phyloP scores from a whole-genome alignment of 2,113 vertebrate species.

The Coreoperca whiteheadi region DNA sequence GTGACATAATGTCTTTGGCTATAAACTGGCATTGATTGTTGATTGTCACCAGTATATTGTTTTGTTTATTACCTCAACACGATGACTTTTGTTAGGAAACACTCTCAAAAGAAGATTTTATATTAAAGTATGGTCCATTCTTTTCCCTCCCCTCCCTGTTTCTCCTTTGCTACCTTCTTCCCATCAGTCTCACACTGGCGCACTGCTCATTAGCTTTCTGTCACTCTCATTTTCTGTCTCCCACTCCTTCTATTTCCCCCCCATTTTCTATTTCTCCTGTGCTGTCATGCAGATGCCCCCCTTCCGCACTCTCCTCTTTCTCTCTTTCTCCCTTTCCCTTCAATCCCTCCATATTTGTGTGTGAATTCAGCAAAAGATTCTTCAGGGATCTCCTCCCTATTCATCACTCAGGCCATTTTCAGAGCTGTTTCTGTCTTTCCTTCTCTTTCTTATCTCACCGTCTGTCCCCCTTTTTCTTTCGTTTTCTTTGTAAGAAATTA shows the following conservation, averaged over 20 bases:
- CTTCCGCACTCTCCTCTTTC: background rate
- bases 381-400: constrained; percentile 33
- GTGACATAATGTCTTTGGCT: constrained; percentile 1
- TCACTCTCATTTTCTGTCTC: constrained; percentile 71
- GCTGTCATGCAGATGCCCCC: constrained; percentile 30
- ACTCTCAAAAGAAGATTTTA: constrained; percentile 58
- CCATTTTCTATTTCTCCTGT: constrained; percentile 23
- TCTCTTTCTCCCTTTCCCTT: background rate
- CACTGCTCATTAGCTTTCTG: constrained; percentile 82
- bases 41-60: background rate
- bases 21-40: background rate
- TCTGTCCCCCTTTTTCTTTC: constrained; percentile 21
- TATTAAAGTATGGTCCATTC: constrained; percentile 48
- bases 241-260: constrained; percentile 20
- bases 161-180: constrained; percentile 55
- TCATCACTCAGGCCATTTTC: constrained; percentile 24
- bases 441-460: constrained; percentile 11
- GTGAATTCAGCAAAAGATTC: constrained; percentile 32
- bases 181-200: constrained; percentile 62
- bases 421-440: background rate
- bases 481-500: constrained; percentile 46
- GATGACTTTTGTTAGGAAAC: constrained; percentile 56
- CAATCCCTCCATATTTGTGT: constrained; percentile 30
- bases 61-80: background rate
- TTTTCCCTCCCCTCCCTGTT: constrained; percentile 10